A percentile compares a stretch with the other conserved stretches of the same genome.
These are phyloP conservation scores for Littorina saxatilis DNA, from an alignment of 1,140 invertebrate genomes.

Conservation along the genomic window DNA sequence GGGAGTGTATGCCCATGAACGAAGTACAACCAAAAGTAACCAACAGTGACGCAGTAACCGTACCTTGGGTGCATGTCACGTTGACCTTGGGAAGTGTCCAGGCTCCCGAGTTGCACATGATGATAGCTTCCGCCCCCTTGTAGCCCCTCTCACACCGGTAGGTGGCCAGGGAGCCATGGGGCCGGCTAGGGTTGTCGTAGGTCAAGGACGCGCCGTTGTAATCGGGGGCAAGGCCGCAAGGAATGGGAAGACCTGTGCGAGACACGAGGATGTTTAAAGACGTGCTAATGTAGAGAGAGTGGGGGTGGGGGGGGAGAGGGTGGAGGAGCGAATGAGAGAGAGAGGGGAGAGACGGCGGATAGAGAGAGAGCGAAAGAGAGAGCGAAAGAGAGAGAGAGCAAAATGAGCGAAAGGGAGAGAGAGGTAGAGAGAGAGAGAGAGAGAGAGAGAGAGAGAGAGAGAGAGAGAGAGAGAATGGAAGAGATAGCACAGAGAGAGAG, in stretches of 20 bases:
- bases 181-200: constrained; percentile 2
- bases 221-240: not conserved
- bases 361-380: constrained; percentile 23
- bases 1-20: too few species aligned
- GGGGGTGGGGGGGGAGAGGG: constrained; percentile 5
- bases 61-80: not conserved
- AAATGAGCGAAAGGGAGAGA: not conserved
- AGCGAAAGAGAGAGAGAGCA: constrained; percentile 31
- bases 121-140: not conserved
- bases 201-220: not conserved
- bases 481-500: not conserved
- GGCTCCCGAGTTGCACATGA: not conserved
- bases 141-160: constrained; percentile 20
- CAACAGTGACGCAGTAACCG: constrained; percentile 15
- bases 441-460: constrained; percentile 17
- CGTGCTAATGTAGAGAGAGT: not conserved
- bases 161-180: constrained; percentile 23
- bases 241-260: not conserved
- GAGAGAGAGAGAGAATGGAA: constrained; percentile 10
- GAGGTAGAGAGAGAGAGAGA: constrained; percentile 30
- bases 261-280: not conserved
- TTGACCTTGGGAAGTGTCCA: constrained; percentile 1
- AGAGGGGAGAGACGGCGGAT: constrained; percentile 3
- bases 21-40: too few species aligned
- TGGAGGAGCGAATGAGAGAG: constrained; percentile 1